phyloP scores from a whole-genome alignment of 2,797 vertebrate genomes.

The Lates japonicus region DNA sequence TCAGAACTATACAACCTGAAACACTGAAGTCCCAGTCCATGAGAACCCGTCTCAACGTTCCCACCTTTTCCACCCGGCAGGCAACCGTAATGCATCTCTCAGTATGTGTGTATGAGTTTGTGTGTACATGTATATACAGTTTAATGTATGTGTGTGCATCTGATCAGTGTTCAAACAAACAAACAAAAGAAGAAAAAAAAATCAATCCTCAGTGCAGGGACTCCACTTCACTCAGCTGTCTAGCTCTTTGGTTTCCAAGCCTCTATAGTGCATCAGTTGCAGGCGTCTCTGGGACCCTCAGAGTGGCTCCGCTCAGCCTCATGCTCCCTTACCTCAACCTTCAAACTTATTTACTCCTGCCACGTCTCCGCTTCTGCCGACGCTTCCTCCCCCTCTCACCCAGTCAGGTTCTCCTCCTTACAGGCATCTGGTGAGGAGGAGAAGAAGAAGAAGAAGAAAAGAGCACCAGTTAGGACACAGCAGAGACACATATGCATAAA shows the following conservation, averaged over 20 bases:
- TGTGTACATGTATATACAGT: slow-evolving; percentile 28
- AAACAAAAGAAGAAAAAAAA: slow-evolving; percentile 31
- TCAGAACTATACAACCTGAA: slow-evolving; percentile 27
- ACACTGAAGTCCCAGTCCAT: slow-evolving; percentile 37
- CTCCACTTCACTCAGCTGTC: slow-evolving; percentile 67
- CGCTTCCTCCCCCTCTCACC: slow-evolving; percentile 57
- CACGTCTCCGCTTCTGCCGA: slow-evolving; percentile 40
- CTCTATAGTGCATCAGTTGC: slow-evolving; percentile 63
- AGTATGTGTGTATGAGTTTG: slow-evolving; percentile 15
- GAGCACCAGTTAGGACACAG: background rate
- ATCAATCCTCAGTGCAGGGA: slow-evolving; percentile 69
- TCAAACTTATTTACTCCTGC: slow-evolving; percentile 38
- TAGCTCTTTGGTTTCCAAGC: slow-evolving; percentile 79
- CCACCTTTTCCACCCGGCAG: slow-evolving; percentile 17
- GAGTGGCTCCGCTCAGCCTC: slow-evolving; percentile 53
- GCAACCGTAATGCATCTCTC: slow-evolving; percentile 22
- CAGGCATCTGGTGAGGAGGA: slow-evolving; percentile 67
- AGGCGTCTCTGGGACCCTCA: slow-evolving; percentile 56
- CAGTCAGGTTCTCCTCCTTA: slow-evolving; percentile 77
- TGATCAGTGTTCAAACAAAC: slow-evolving; percentile 68
- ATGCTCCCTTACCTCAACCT: slow-evolving; percentile 35
- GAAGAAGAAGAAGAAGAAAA: background rate
- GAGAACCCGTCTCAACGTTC: slow-evolving; percentile 14
- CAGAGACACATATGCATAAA: background rate
- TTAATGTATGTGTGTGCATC: slow-evolving; percentile 28